Evolutionary conservation across 2,888 invertebrate species (phyloP).

Genomic region (Leucozona laternaria): DNA sequence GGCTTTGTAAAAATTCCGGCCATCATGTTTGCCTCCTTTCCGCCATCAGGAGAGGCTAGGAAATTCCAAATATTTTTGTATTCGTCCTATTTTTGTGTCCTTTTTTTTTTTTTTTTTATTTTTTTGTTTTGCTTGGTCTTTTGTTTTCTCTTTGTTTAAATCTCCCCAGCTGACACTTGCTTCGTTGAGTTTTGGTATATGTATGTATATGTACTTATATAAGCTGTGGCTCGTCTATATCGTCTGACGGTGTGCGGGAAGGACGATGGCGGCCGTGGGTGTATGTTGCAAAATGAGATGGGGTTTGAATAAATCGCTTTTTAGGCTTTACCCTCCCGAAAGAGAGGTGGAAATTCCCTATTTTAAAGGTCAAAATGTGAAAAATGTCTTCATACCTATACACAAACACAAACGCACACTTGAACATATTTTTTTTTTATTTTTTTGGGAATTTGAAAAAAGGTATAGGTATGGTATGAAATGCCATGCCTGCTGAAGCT

Average conservation of each 20-base stretch:
- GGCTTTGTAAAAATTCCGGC: conserved; percentile 68
- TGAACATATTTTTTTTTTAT: neutral
- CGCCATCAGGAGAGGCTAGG: conserved; percentile 5
- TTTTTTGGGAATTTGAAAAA: neutral
- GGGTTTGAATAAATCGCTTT: conserved; percentile 46
- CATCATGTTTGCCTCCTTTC: conserved; percentile 45
- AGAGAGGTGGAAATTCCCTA: conserved; percentile 51
- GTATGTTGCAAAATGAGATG: conserved; percentile 10
- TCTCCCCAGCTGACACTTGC: conserved; percentile 53
- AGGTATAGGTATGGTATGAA: neutral
- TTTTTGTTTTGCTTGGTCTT: conserved; percentile 13
- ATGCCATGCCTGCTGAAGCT: conserved; percentile 3
- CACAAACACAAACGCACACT: neutral
- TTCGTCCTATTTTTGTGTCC: conserved; percentile 22
- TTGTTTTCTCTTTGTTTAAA: conserved; percentile 26
- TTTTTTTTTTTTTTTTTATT: conserved; percentile 26
- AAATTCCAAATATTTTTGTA: conserved; percentile 65
- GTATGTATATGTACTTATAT: neutral
- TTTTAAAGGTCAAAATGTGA: conserved; percentile 74
- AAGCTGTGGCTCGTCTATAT: neutral
- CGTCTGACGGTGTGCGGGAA: neutral
- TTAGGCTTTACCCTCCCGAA: conserved; percentile 24
- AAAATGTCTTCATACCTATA: conserved; percentile 70
- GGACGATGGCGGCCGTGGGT: neutral
- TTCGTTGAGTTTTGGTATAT: conserved; percentile 31